Evolutionary conservation across 2,113 vertebrate genomes (phyloP).

Genomic region (Gnathonemus longibarbis): DNA sequence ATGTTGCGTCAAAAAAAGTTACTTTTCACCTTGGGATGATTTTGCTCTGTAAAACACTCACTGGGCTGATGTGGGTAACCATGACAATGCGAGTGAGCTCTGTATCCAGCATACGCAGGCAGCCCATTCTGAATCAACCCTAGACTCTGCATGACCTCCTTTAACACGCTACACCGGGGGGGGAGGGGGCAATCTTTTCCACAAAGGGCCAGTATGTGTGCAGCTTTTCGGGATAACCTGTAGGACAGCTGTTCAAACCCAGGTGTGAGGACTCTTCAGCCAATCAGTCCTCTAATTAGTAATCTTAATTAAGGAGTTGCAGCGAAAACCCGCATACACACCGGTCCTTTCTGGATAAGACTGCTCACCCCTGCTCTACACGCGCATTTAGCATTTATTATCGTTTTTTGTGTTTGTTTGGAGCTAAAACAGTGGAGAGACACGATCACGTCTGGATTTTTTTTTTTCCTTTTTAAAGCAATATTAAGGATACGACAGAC

Average conservation of each 20-base stretch:
- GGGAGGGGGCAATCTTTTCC: neutral
- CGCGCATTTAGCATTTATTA: constrained; percentile 16
- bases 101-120: neutral
- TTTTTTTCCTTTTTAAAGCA: constrained; percentile 40
- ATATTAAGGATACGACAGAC: constrained; percentile 51
- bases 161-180: constrained; percentile 7
- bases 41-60: constrained; percentile 24
- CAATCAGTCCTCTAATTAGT: neutral
- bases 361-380: constrained; percentile 14
- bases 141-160: constrained; percentile 36
- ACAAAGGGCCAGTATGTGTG: neutral
- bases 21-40: constrained; percentile 37
- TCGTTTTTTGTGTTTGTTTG: constrained; percentile 9
- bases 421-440: constrained; percentile 42
- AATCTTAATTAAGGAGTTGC: neutral
- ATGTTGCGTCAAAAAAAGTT: constrained; percentile 27
- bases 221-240: neutral
- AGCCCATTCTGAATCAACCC: constrained; percentile 17
- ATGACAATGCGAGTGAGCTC: neutral
- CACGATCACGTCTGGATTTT: constrained; percentile 29
- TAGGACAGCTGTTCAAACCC: neutral
- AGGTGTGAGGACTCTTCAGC: neutral
- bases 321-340: neutral
- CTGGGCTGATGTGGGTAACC: neutral
- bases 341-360: neutral